These are phyloP conservation scores for Drosophila quadrilineata DNA, from an alignment of 1,140 invertebrate genomes.

Conservation along the genomic window DNA sequence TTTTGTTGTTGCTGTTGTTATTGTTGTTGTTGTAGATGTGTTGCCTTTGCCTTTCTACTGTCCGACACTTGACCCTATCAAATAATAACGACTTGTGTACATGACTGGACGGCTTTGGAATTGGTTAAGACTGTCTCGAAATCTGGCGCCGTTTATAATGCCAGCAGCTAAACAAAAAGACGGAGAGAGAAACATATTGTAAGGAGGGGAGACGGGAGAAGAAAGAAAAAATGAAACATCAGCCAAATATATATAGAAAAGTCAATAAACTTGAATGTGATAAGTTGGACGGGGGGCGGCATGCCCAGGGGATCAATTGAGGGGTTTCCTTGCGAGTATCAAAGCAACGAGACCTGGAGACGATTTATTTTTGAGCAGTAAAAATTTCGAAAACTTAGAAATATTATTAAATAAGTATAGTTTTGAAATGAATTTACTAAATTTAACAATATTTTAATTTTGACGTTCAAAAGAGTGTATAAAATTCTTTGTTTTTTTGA, in stretches of 20 bases:
- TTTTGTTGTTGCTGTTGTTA: slow-evolving; percentile 15
- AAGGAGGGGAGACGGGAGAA: too few relatives aligned
- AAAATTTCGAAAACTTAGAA: neutral
- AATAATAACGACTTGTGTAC: slow-evolving; percentile 70
- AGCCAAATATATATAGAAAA: slow-evolving; percentile 68
- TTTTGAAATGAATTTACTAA: too few relatives aligned
- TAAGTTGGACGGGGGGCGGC: slow-evolving; percentile 44
- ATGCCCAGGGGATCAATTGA: neutral
- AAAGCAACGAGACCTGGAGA: neutral
- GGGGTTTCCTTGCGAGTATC: slow-evolving; percentile 15
- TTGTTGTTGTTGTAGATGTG: neutral
- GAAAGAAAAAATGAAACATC: slow-evolving; percentile 57
- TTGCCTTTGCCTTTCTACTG: slow-evolving; percentile 18
- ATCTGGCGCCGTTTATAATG: slow-evolving; percentile 74
- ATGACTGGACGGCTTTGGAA: slow-evolving; percentile 36
- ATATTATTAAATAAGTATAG: neutral
- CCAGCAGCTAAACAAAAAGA: slow-evolving; percentile 62
- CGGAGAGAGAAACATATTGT: slow-evolving; percentile 1
- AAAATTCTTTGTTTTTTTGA: too few relatives aligned
- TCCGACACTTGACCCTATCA: slow-evolving; percentile 70
- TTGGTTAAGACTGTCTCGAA: slow-evolving; percentile 65
- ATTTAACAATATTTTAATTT: too few relatives aligned
- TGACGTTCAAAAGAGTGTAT: too few relatives aligned
- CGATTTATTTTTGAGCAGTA: neutral
- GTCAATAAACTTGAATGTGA: slow-evolving; percentile 69